Percentiles rank a stretch among this genome's conserved stretches.
These are phyloP conservation scores for Teleogryllus occipitalis DNA, from an alignment of 1,140 invertebrate species.

Conservation along the genomic window DNA sequence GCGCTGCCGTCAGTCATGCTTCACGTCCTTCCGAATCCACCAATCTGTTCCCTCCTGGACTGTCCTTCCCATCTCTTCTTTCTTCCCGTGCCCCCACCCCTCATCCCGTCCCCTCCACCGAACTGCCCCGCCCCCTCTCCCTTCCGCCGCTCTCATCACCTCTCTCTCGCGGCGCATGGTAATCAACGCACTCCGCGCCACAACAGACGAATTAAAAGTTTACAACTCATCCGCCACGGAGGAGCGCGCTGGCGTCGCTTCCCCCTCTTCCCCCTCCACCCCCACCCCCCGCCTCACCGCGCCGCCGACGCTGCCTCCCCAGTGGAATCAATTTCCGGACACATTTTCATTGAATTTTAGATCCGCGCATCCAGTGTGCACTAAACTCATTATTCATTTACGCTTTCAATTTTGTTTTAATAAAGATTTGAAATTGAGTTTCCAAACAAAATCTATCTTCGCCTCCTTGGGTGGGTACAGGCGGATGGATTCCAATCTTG, in stretches of 20 bases:
- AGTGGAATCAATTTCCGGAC: background rate
- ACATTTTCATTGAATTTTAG: slow-evolving; percentile 5
- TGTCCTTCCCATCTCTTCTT: background rate
- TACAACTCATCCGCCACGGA: background rate
- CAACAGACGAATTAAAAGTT: background rate
- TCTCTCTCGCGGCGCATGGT: background rate
- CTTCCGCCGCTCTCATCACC: no score
- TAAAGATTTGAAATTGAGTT: slow-evolving; percentile 6
- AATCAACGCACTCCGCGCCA: background rate
- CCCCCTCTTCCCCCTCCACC: background rate
- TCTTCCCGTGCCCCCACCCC: background rate
- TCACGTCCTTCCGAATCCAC: background rate
- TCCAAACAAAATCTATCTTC: slow-evolving; percentile 4
- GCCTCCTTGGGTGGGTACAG: background rate
- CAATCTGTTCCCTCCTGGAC: background rate
- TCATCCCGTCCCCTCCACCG: background rate
- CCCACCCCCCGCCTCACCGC: background rate
- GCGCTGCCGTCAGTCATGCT: no score
- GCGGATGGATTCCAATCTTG: background rate
- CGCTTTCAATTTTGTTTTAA: slow-evolving; percentile 5
- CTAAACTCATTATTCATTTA: background rate
- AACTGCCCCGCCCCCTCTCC: no score
- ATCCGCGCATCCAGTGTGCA: background rate
- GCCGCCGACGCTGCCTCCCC: background rate
- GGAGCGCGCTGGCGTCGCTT: background rate